Conservation (phyloP, 2,113 vertebrate species). For the Odobenus rosmarus region DNA sequence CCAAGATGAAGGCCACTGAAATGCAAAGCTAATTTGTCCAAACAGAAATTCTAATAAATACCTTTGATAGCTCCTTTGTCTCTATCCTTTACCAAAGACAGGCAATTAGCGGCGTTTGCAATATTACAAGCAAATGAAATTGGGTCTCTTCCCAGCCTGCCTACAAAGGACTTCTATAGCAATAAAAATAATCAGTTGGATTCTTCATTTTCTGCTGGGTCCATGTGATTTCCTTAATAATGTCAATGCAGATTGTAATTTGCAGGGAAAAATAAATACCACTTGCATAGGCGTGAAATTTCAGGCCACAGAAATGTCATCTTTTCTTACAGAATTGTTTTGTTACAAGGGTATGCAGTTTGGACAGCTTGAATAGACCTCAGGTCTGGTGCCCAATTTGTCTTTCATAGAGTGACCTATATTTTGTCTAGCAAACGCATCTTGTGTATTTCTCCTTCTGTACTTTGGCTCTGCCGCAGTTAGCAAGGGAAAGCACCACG, state of each 20-base stretch:
- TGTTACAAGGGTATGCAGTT: slow-evolving; percentile 9
- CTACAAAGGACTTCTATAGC: slow-evolving; percentile 71
- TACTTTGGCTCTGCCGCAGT: background rate
- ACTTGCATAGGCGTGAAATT: slow-evolving; percentile 46
- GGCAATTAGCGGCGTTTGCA: slow-evolving; percentile 65
- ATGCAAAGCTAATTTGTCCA: slow-evolving; percentile 67
- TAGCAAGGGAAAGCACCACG: background rate
- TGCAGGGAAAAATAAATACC: slow-evolving; percentile 72
- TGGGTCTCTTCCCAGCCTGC: slow-evolving; percentile 72
- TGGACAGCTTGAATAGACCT: slow-evolving; percentile 4
- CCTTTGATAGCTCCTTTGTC: slow-evolving; percentile 77
- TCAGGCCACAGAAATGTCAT: slow-evolving; percentile 50
- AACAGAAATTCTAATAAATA: slow-evolving; percentile 81
- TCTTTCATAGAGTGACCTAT: slow-evolving; percentile 9
- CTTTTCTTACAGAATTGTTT: slow-evolving; percentile 65
- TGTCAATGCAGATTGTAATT: slow-evolving; percentile 70
- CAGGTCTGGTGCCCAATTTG: background rate
- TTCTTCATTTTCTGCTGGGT: slow-evolving; percentile 69
- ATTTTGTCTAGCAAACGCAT: background rate
- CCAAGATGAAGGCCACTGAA: slow-evolving; percentile 54
- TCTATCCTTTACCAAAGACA: slow-evolving; percentile 72
- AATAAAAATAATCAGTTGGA: slow-evolving; percentile 72
- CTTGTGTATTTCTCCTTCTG: background rate
- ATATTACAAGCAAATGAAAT: slow-evolving; percentile 74
- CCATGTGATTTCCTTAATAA: slow-evolving; percentile 73